A percentile compares a stretch with the other conserved stretches of the same genome.
Conservation (phyloP, 2,888 invertebrate genomes). For the Aplocera efformata region DNA sequence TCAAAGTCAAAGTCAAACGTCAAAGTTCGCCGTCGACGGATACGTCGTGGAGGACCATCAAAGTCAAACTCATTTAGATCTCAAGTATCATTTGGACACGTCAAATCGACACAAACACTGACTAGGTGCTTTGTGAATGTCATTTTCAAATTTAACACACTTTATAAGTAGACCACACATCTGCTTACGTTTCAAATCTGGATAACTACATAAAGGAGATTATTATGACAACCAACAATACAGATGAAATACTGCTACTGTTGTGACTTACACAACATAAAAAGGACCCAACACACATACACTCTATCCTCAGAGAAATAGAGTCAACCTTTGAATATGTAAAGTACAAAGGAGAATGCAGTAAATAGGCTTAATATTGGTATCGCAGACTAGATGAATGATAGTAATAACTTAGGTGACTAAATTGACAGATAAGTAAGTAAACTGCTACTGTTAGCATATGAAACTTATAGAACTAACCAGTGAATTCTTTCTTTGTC, state of each 20-base stretch:
- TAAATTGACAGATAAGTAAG: conserved; percentile 58
- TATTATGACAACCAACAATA: conserved; percentile 53
- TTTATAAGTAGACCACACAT: conserved; percentile 40
- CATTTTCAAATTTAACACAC: conserved; percentile 14
- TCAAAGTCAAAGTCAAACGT: too few species aligned
- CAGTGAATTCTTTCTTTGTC: too few species aligned
- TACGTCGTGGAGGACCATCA: too few species aligned
- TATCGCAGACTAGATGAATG: conserved; percentile 48
- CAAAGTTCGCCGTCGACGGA: too few species aligned
- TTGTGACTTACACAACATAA: conserved; percentile 4
- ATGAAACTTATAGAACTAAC: too few species aligned
- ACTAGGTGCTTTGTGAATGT: conserved; percentile 20
- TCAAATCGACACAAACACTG: too few species aligned
- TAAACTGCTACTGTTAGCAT: conserved; percentile 46
- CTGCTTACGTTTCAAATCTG: conserved; percentile 31
- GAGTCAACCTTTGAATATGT: conserved; percentile 4
- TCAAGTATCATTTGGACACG: too few species aligned
- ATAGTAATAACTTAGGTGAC: conserved; percentile 50
- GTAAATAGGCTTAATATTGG: conserved; percentile 29
- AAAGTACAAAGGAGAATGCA: conserved; percentile 7
- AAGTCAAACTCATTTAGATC: too few species aligned
- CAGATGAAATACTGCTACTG: conserved; percentile 46
- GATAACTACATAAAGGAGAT: conserved; percentile 45
- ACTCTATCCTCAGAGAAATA: neutral
- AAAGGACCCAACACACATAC: conserved; percentile 9